These are phyloP conservation scores for Drosophila watanabei DNA, from an alignment of 1,140 invertebrate species.

Conservation along the genomic window DNA sequence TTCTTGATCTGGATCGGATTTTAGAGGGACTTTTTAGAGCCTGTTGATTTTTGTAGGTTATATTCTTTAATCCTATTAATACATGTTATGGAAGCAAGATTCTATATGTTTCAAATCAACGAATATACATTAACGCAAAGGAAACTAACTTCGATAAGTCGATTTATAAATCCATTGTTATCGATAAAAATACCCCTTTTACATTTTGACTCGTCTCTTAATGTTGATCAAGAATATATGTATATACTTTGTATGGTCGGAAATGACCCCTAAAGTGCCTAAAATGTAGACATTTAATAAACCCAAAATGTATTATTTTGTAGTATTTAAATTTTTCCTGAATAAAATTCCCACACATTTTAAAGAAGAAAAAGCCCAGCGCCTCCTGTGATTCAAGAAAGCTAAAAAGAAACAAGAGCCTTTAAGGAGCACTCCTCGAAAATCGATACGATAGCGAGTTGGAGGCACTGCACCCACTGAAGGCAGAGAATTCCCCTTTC, in stretches of 20 bases:
- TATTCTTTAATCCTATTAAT: background rate
- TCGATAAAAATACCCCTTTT: no score
- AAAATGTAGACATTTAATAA: background rate
- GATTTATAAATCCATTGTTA: no score
- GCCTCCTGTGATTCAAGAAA: background rate
- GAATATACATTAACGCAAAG: no score
- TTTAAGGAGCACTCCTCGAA: conserved; percentile 35
- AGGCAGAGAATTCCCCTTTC: conserved; percentile 18
- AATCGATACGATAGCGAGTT: conserved; percentile 37
- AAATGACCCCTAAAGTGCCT: no score
- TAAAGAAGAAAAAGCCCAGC: background rate
- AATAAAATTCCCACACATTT: background rate
- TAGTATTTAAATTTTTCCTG: background rate
- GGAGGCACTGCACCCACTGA: conserved; percentile 10
- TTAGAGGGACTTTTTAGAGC: background rate
- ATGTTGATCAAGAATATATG: no score
- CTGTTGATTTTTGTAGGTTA: background rate
- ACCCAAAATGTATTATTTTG: background rate
- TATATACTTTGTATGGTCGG: no score
- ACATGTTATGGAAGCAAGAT: background rate
- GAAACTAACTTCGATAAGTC: no score
- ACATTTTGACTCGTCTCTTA: no score
- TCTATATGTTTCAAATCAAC: no score
- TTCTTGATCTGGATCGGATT: background rate
- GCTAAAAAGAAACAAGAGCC: background rate